A percentile compares a stretch with the other conserved stretches of the same genome.
Evolutionary conservation across 2,888 invertebrate genomes (phyloP).

Genomic region (Euzophera pinguis): DNA sequence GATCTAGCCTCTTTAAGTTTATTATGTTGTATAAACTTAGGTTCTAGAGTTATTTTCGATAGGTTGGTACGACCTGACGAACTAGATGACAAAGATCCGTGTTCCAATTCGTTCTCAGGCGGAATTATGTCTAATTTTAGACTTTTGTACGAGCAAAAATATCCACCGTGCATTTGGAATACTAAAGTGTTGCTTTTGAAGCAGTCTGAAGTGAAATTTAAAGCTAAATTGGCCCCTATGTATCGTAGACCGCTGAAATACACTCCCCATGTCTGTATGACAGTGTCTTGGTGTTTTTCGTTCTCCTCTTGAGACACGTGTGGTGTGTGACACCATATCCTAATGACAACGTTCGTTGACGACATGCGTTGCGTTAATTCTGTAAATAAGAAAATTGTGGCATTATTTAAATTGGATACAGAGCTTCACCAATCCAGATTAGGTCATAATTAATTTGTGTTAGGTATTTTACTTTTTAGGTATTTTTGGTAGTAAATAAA

Average conservation of each 20-base stretch:
- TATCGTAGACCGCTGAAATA: conserved; percentile 91
- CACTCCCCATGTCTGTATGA: conserved; percentile 90
- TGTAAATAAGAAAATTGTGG: conserved; percentile 33
- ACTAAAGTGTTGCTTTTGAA: conserved; percentile 88
- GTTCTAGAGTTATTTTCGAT: conserved; percentile 58
- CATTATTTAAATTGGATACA: not conserved
- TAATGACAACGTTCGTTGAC: conserved; percentile 66
- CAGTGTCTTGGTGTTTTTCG: conserved; percentile 66
- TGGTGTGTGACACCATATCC: conserved; percentile 69
- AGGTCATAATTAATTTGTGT: no score
- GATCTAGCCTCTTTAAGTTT: conserved; percentile 61
- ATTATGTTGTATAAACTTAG: conserved; percentile 47
- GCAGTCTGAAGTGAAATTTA: conserved; percentile 83
- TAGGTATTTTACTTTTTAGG: no score
- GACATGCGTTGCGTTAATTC: conserved; percentile 72
- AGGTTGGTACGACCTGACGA: conserved; percentile 61
- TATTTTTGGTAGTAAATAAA: no score
- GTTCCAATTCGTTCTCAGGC: conserved; percentile 64
- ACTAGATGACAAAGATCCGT: conserved; percentile 62
- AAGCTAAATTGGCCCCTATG: conserved; percentile 84
- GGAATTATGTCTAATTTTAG: conserved; percentile 72
- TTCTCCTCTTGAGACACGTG: conserved; percentile 34
- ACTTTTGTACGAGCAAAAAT: conserved; percentile 84
- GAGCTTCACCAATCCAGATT: no score
- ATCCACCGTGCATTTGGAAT: conserved; percentile 93